Conservation (phyloP, 2,113 vertebrate species). For the Eurystomus gularis region DNA sequence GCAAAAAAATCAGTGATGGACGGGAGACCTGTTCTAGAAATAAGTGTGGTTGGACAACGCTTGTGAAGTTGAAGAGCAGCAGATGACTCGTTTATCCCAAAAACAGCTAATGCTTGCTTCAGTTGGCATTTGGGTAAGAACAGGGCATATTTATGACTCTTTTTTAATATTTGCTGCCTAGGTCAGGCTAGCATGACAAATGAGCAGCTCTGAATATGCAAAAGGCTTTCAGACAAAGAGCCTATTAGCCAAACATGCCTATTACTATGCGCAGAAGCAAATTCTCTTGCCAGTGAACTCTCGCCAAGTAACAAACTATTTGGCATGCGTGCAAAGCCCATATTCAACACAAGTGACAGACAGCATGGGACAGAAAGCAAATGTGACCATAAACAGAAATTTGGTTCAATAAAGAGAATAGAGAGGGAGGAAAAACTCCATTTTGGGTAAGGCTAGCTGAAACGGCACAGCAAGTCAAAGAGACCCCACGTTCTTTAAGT, state of each 20-base stretch:
- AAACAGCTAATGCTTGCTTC: background rate
- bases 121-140: background rate
- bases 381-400: conserved; percentile 16
- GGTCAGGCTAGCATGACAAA: conserved; percentile 39
- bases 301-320: conserved; percentile 1
- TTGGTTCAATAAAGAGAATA: background rate
- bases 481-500: background rate
- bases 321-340: conserved; percentile 38
- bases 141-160: background rate
- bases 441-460: background rate
- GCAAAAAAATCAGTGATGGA: background rate
- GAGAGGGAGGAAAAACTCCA: background rate
- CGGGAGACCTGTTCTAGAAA: background rate
- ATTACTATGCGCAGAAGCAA: background rate
- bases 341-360: background rate
- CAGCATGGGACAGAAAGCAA: conserved; percentile 17
- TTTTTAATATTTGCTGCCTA: conserved; percentile 1
- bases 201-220: conserved; percentile 36
- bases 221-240: conserved; percentile 44
- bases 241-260: conserved; percentile 19
- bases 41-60: background rate
- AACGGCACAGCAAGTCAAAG: background rate
- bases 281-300: conserved; percentile 17
- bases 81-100: background rate
- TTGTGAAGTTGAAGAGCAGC: background rate